Conservation (phyloP, 2,113 vertebrate species). For the Mohoua ochrocephala region DNA sequence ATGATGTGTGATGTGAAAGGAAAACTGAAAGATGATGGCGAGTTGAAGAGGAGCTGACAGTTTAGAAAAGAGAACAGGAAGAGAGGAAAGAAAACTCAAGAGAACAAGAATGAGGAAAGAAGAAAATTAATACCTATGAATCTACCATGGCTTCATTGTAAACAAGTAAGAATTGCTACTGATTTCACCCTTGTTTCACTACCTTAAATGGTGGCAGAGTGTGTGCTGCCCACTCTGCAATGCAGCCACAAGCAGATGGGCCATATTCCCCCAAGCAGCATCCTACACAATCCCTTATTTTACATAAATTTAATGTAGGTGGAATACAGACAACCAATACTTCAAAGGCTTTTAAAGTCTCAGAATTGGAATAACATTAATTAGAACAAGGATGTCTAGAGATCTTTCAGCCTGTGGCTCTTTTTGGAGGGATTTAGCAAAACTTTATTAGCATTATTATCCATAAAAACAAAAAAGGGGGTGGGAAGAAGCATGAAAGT, state of each 20-base stretch:
- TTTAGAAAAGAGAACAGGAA: background rate
- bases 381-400: background rate
- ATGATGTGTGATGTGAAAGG: background rate
- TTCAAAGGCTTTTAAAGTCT: background rate
- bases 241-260: background rate
- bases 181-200: background rate
- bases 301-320: background rate
- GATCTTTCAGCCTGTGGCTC: background rate
- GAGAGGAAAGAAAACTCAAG: background rate
- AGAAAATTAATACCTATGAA: background rate
- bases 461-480: background rate
- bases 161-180: background rate
- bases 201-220: background rate
- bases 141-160: background rate
- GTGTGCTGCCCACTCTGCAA: background rate
- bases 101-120: background rate
- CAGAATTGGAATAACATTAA: background rate
- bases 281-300: background rate
- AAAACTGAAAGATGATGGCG: fast-evolving
- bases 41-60: background rate
- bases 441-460: background rate
- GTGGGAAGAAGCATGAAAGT: background rate
- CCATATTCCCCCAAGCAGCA: background rate
- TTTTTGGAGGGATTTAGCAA: background rate
- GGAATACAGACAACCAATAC: background rate